Evolutionary conservation across 2,888 invertebrate species (phyloP).

Genomic region (Tetropium fuscum): DNA sequence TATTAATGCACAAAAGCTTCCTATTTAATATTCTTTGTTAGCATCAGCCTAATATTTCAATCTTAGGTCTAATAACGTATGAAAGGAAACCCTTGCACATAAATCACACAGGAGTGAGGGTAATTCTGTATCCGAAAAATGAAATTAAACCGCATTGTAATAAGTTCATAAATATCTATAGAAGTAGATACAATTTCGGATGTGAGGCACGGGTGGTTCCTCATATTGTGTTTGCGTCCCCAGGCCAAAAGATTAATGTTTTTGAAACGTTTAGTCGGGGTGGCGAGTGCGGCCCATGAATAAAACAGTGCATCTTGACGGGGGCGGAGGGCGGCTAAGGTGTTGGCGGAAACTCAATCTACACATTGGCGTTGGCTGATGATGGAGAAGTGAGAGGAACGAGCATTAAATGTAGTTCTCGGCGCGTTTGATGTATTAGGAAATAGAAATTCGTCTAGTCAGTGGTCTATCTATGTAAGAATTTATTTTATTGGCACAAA

Average conservation of each 20-base stretch:
- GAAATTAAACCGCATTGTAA: slow-evolving; percentile 42
- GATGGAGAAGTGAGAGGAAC: background rate
- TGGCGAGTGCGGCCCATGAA: slow-evolving; percentile 48
- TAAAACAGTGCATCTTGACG: slow-evolving; percentile 47
- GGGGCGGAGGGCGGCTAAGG: slow-evolving; percentile 27
- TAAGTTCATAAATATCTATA: slow-evolving; percentile 46
- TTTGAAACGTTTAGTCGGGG: slow-evolving; percentile 51
- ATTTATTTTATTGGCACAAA: too few species aligned
- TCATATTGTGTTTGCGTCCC: slow-evolving; percentile 34
- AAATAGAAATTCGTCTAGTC: too few species aligned
- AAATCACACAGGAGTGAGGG: slow-evolving; percentile 34
- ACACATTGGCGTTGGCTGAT: slow-evolving; percentile 6
- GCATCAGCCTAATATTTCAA: background rate
- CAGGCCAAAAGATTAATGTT: slow-evolving; percentile 50
- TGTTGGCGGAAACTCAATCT: slow-evolving; percentile 13
- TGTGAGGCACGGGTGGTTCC: slow-evolving; percentile 35
- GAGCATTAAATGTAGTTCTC: background rate
- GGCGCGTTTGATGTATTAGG: background rate
- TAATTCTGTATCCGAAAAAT: slow-evolving; percentile 34
- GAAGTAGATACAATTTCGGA: slow-evolving; percentile 38
- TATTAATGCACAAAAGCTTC: too few species aligned
- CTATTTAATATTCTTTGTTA: too few species aligned
- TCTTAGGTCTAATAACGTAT: background rate
- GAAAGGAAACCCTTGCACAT: slow-evolving; percentile 11
- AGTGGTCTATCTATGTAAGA: too few species aligned